phyloP scores from a whole-genome alignment of 2,113 vertebrate species.

The Pampusana beccarii region DNA sequence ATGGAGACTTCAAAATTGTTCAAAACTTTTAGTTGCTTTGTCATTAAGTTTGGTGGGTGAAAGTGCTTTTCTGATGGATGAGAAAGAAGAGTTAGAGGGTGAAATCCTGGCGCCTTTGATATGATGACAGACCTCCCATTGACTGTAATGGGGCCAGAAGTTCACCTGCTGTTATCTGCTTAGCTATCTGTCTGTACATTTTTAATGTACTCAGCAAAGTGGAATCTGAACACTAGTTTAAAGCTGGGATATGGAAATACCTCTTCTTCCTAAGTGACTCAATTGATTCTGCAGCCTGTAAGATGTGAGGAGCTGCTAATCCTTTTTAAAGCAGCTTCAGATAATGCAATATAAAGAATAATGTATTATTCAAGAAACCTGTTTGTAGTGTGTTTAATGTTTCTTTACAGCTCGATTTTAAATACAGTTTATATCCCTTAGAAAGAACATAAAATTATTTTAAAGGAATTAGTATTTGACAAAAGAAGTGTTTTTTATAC shows the following conservation, averaged over 20 bases:
- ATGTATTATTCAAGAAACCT: not conserved
- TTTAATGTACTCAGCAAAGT: constrained; percentile 56
- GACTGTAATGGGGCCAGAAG: constrained; percentile 57
- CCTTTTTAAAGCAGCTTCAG: constrained; percentile 14
- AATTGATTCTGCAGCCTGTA: constrained; percentile 24
- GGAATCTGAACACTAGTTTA: constrained; percentile 38
- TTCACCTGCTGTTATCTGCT: constrained; percentile 64
- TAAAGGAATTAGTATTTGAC: not conserved
- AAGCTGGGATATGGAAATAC: constrained; percentile 42
- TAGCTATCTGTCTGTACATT: constrained; percentile 58
- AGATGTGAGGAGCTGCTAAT: constrained; percentile 27
- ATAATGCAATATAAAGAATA: not conserved
- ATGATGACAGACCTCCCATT: constrained; percentile 50
- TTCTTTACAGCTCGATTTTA: not conserved
- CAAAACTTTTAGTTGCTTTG: constrained; percentile 50
- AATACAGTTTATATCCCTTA: not conserved
- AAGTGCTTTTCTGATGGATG: constrained; percentile 18
- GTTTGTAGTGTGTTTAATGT: not conserved
- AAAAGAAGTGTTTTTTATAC: not conserved
- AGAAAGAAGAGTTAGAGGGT: constrained; percentile 41
- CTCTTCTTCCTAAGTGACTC: constrained; percentile 35
- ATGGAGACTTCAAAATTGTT: constrained; percentile 28
- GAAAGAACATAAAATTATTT: not conserved
- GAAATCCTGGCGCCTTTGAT: constrained; percentile 55
- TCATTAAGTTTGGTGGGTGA: constrained; percentile 35